Base-by-base conservation (phyloP, 2,113 vertebrate genomes). In the Hymenochirus boettgeri region DNA sequence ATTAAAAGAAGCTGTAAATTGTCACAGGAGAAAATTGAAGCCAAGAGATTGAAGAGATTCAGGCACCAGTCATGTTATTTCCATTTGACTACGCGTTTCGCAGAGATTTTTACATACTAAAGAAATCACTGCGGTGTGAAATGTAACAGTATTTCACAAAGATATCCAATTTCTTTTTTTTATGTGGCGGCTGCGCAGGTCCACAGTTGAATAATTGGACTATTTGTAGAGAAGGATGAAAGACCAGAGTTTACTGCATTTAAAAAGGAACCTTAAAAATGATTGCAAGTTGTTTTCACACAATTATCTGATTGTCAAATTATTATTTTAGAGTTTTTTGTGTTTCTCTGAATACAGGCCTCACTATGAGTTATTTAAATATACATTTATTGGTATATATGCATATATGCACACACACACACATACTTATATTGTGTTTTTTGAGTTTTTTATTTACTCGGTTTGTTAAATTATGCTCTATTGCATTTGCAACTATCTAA, bases 1-100 rank as follows among this genome's bases (percentile, higher is more conserved):
- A 73, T 82, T 83, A 81, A 72, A 81, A 79, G 62, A 72, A 78
- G 78, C 83, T 71, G 77, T 82, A 85, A 83, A 83, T 81, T 79
- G 80, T 83, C 79, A 78, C 78, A 74, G 74, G 79, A 72, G 61
- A 76, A 81, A 74, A 81, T 23, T 76, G 79, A 78, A 76, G 78
- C 74, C 70, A 73, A 79, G 75, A 70, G 72, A 76, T 64, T 76
- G 75, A 78, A 73, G 76, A 64, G 75, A 61, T 65, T 61, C 15
- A 78, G 81, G 77, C 76, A 72, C 73, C 29, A 21, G 42, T 69
- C 70, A 60, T 46, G 37, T 82, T 76, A 65, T 77, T 72, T 74
- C 79, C 45, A 2, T 72, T 3, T 59, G 74, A 58, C 19, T 72
- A 69, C 1, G 1, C 71, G 46, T 74, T 64, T 64, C 1, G 3